A percentile compares a stretch with the other conserved stretches of the same genome.
Conservation (phyloP, 2,797 vertebrate species). For the Eulemur rubriventer region DNA sequence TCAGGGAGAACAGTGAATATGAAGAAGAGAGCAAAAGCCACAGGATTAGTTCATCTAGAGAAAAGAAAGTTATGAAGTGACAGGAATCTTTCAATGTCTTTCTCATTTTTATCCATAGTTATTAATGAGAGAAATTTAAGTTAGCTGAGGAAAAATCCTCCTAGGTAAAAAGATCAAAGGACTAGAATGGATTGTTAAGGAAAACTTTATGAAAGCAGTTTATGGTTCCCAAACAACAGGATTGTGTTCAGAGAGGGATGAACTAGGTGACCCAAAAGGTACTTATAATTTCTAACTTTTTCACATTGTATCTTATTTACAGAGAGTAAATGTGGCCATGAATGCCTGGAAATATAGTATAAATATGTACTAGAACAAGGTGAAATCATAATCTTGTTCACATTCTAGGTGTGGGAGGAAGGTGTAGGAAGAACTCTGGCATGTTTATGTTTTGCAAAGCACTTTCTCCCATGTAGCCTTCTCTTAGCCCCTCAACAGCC, state of each 20-base stretch:
- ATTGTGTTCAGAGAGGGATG: neutral
- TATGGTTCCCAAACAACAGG: neutral
- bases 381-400: neutral
- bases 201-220: neutral
- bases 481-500: neutral
- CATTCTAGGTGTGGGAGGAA: neutral
- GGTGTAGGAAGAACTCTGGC: neutral
- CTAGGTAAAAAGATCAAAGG: constrained; percentile 6
- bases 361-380: neutral
- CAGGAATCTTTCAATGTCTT: neutral
- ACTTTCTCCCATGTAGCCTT: neutral
- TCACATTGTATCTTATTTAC: neutral
- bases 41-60: neutral
- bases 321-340: neutral
- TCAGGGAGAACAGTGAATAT: neutral
- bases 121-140: neutral
- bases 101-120: neutral
- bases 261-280: neutral
- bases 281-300: neutral
- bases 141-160: neutral
- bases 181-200: neutral
- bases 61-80: neutral
- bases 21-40: neutral
- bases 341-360: neutral
- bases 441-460: neutral